Evolutionary conservation across 1,140 invertebrate species (phyloP), one percentile per base, ranked within the genome.

Genomic region (Apolygus lucorum): DNA sequence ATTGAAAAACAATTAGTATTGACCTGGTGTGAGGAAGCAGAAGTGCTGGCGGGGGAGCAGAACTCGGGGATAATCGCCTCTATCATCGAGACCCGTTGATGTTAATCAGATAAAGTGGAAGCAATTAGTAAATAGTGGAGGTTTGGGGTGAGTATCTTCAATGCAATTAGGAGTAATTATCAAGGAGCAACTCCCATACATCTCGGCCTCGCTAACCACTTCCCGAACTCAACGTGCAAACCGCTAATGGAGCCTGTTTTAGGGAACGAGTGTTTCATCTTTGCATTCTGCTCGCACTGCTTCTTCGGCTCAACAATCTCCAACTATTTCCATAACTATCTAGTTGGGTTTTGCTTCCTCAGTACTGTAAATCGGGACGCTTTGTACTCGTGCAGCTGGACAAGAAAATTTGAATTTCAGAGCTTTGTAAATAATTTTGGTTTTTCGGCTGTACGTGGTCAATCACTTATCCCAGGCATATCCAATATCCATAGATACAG

Each of bases 71-170:
- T 59, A 59, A 59, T 59, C 54, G 4, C 54, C 54, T 59, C 54
- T 59, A 59, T 59, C 54, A 24, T 24, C 54, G 54, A 24, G 54
- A 21, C 34, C n/a, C 54, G 54, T 22, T 59, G 54, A 59, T 59
- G 54, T 59, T 59, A 59, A 59, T 59, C 54, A 59, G 54, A 59
- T 59, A 59, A 59, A 59, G 54, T 59, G 54, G 54, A 22, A 59
- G 54, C 54, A 59, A 59, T 59, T 59, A 59, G 54, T 13, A 59
- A 59, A 59, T 59, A 59, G 54, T 59, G 22, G 54, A 17, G 54
- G 22, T 59, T 13, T 11, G 54, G 13, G 11, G 8, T 4, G 54
- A 59, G 54, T 59, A 59, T 59, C 54, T 59, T 59, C 54, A 59
- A 59, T 59, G 54, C 54, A 59, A 59, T 59, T 59, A 59, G 54